Evolutionary conservation across 2,113 vertebrate genomes (phyloP), one percentile per base, ranked within the genome.

Genomic region (Pseudopipra pipra): DNA sequence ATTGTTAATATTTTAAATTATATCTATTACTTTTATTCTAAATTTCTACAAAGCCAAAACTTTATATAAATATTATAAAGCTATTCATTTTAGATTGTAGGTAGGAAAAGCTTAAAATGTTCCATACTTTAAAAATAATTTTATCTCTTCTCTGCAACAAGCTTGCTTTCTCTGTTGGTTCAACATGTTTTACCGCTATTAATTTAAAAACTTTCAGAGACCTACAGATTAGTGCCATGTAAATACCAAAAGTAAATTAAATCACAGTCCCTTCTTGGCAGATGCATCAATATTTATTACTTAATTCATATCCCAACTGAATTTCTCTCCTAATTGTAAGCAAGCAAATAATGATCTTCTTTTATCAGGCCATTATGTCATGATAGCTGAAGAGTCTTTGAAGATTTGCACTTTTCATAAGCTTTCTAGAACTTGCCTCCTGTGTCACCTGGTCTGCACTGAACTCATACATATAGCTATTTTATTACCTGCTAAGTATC

Each of bases 401-500:
- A 85, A 76, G 67, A 88, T 90, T 91, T 95, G 47, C 19, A 30
- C 59, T 94, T 91, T 79, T 94, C 85, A 88, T 94, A 77, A 90
- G 33, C 51, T 71, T 91, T 83, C 75, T 70, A 83, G 9, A 3
- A 43, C 43, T 86, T 83, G 43, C 30, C 51, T 89, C 44, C 18
- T 70, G 58, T 59, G 70, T 95, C 74, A 79, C 27, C 58, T 77
- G 55, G 24, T 71, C 51, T 67, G 33, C 47, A 55, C 31, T 56
- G 39, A 85, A n/a, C 30, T 76, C 25, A 37, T 87, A 85, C 4
- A 20, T 25, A 18, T 19, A 78, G 20, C 8, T 87, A 35, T 89
- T 93, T 85, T 85, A 79, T 87, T 93, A 84, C n/a, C 54, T 85
- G 41, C 30, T 87, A 93, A 93, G 75, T 83, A 37, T 90, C 95